Evolutionary conservation across 1,140 invertebrate species (phyloP).

Genomic region (Diabrotica virgifera): DNA sequence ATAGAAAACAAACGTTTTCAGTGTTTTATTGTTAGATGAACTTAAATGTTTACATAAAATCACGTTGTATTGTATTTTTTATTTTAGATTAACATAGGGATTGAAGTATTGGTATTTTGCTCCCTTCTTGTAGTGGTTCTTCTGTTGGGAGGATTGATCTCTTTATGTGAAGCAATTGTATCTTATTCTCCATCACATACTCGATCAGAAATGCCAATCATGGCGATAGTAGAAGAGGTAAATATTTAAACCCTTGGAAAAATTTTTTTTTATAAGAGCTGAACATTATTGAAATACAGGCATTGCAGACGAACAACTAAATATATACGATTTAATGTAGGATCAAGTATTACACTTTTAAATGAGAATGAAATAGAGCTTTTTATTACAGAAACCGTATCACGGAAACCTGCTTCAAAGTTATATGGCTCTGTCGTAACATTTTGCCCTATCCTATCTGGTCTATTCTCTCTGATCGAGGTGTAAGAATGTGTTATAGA

Average conservation of each 20-base stretch:
- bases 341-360: no score
- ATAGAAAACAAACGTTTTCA: no score
- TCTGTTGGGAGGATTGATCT: conserved; percentile 59
- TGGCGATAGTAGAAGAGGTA: not conserved
- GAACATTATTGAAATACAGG: not conserved
- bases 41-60: conserved; percentile 23
- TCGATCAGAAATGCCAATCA: not conserved
- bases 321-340: no score
- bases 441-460: no score
- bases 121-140: conserved; percentile 61
- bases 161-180: conserved; percentile 46
- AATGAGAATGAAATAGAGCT: no score
- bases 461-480: no score
- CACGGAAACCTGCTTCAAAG: no score
- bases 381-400: no score
- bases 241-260: not conserved
- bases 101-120: conserved; percentile 64
- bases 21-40: no score
- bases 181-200: conserved; percentile 21
- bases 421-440: no score
- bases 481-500: no score
- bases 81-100: conserved; percentile 49
- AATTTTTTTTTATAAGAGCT: conserved; percentile 8
- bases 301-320: not conserved
- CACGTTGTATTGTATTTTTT: conserved; percentile 31